Evolutionary conservation across 2,113 vertebrate genomes (phyloP), one percentile per base, ranked within the genome.

Genomic region (Hydrochoerus hydrochaeris): DNA sequence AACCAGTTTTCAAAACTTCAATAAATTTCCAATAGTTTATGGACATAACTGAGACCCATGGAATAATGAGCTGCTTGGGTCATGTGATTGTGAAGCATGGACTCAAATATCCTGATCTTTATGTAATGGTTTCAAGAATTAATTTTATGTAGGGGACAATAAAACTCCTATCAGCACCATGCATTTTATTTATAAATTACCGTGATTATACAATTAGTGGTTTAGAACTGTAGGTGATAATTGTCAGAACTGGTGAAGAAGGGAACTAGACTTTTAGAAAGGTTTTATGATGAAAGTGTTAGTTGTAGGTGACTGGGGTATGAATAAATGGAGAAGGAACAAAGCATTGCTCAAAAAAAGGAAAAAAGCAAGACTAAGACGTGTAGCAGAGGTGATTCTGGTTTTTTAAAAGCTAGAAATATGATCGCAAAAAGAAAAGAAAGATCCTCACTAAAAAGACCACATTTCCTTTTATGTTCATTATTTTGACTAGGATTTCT

Each of bases 131-230:
- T 96, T n/a, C n/a, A 19, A 58, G n/a, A 0, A 19, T 86, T 62
- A 16, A 3, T 94, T 97, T 97, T 91, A n/a, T 10, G 44, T 65
- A 52, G 2, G 88, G 20, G 7, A 57, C 4, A 78, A 19, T 73
- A 65, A 57, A 80, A n/a, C 14, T 38, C 26, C 57, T 4, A 63
- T 26, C 7, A 69, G 28, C 19, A 83, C 6, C 7, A 90, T n/a
- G 35, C 46, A 58, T 84, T 85, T 20, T 92, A 32, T 32, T 26
- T 67, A 69, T 46, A 46, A 85, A 46, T 85, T 81, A 57, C 1
- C 28, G 26, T 89, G n/a, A 52, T 75, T 80, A 71, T 7, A 81
- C 17, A 63, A 60, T 95, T 84, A 94, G 54, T 97, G 77, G 63
- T 62, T 94, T 84, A 84, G 46, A 80, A 77, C 1, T 91, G 75